A percentile compares a stretch with the other conserved stretches of the same genome.
phyloP scores from a whole-genome alignment of 1,140 invertebrate genomes.

The Lethrus apterus region DNA sequence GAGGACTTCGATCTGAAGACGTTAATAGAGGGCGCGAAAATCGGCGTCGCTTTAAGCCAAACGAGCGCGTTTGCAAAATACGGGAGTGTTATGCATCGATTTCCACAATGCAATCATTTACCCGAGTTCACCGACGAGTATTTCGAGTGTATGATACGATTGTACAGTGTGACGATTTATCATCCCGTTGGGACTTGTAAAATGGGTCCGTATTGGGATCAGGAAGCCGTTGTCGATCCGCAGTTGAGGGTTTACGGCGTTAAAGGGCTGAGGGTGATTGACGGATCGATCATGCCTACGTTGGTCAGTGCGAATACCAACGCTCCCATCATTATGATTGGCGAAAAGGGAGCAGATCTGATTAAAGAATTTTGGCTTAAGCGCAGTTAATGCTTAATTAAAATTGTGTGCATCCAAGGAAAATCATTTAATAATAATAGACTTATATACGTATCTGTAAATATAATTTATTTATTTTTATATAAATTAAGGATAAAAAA shows the following conservation, averaged over 20 bases:
- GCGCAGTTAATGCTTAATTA: conserved; percentile 9
- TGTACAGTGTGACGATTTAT: conserved; percentile 74
- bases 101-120: conserved; percentile 63
- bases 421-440: background rate
- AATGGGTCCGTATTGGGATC: conserved; percentile 84
- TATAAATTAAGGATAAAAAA: too few species aligned
- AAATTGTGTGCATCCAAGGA: background rate
- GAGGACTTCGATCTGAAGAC: conserved; percentile 72
- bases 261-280: conserved; percentile 71
- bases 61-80: conserved; percentile 64
- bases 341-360: conserved; percentile 74
- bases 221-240: conserved; percentile 80
- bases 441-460: too few species aligned
- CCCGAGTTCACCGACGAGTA: conserved; percentile 61
- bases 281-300: conserved; percentile 79
- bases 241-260: conserved; percentile 73
- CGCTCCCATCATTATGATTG: conserved; percentile 78
- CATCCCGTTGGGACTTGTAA: conserved; percentile 87
- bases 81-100: conserved; percentile 61
- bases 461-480: too few species aligned
- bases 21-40: conserved; percentile 76
- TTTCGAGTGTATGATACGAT: conserved; percentile 77
- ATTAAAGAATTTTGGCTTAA: conserved; percentile 73
- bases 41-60: conserved; percentile 63
- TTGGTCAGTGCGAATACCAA: conserved; percentile 79